Evolutionary conservation across 2,888 invertebrate genomes (phyloP).

Genomic region (Atrina japonica): DNA sequence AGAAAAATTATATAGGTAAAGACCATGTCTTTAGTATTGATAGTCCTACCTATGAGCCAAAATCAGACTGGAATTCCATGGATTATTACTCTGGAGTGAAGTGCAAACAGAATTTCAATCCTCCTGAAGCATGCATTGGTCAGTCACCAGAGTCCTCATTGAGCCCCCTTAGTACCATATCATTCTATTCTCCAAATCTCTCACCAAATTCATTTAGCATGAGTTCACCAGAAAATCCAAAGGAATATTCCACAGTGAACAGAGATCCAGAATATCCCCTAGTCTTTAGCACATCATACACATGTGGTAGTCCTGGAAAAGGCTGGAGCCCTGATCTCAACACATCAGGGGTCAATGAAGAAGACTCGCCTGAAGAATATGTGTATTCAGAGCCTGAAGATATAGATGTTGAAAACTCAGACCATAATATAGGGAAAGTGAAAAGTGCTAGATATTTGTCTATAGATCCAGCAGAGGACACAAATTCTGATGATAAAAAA

Average conservation of each 20-base stretch:
- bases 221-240: conserved; percentile 45
- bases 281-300: conserved; percentile 45
- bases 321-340: conserved; percentile 5
- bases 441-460: not conserved
- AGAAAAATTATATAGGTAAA: conserved; percentile 1
- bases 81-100: conserved; percentile 59
- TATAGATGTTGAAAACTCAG: conserved; percentile 1
- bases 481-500: not conserved
- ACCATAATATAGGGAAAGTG: too few species aligned
- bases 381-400: conserved; percentile 31
- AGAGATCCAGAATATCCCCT: conserved; percentile 40
- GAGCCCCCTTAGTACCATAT: conserved; percentile 71
- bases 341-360: not conserved
- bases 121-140: conserved; percentile 7
- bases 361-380: conserved; percentile 3
- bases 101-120: conserved; percentile 59
- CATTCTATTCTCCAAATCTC: conserved; percentile 61
- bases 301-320: conserved; percentile 29
- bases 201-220: conserved; percentile 16
- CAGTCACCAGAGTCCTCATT: conserved; percentile 42
- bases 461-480: not conserved
- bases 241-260: conserved; percentile 16
- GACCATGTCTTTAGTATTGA: conserved; percentile 74
- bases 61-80: conserved; percentile 61
- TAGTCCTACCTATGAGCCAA: conserved; percentile 72